Percentiles rank a stretch among this genome's conserved stretches.
Evolutionary conservation across 2,113 vertebrate species (phyloP).

Genomic region (Calyptomena viridis): DNA sequence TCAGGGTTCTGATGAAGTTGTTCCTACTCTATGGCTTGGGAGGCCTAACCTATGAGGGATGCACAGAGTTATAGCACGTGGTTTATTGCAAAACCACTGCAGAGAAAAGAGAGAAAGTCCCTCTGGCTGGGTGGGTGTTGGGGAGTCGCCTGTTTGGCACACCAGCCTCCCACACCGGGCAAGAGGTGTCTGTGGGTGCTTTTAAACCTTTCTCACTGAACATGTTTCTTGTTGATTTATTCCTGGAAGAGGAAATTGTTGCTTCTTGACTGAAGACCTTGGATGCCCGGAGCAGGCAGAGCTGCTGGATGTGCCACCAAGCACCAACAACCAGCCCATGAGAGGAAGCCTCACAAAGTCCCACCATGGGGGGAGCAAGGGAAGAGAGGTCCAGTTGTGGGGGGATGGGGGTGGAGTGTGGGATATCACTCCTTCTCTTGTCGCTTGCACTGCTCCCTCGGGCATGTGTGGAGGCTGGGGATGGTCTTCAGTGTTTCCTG

Average conservation of each 20-base stretch:
- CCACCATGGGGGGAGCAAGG: neutral
- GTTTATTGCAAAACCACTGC: neutral
- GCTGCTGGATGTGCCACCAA: neutral
- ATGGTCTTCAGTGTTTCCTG: neutral
- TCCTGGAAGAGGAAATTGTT: neutral
- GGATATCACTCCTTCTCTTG: neutral
- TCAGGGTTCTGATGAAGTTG: neutral
- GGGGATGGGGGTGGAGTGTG: neutral
- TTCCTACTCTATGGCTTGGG: neutral
- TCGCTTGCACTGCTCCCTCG: neutral
- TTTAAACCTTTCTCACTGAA: neutral
- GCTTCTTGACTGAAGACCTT: neutral
- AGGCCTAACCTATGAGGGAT: neutral
- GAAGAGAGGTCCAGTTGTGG: neutral
- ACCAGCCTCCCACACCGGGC: neutral
- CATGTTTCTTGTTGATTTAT: neutral
- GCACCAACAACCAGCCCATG: rapidly evolving
- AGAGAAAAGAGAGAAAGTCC: neutral
- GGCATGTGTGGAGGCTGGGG: rapidly evolving
- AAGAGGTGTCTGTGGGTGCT: neutral
- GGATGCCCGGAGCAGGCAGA: neutral
- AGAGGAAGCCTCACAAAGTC: neutral
- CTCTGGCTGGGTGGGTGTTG: neutral
- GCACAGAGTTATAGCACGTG: neutral
- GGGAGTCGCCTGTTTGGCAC: neutral